Evolutionary conservation across 2,113 vertebrate genomes (phyloP), one percentile per base, ranked within the genome.

Genomic region (Elaphurus davidianus): DNA sequence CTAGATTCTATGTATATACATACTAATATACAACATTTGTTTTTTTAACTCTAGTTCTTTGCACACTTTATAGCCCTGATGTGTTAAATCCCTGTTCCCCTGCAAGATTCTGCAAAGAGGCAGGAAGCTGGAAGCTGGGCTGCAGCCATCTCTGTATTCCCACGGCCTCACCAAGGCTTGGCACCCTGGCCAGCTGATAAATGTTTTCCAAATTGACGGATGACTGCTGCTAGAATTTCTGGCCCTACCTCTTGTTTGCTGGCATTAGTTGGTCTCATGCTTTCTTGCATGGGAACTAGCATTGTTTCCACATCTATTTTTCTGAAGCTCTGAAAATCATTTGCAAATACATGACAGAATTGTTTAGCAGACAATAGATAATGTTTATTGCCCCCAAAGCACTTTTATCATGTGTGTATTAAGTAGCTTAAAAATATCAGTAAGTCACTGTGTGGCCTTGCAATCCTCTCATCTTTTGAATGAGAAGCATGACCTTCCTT

Each of bases 181-280:
- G 97, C 92, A 95, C 23, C 23, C 90, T 33, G 87, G 87, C 79
- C 10, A 15, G 43, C 12, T 90, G 97, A 97, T 96, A 97, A 98
- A 50, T 90, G 94, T 47, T 96, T 96, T 97, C 95, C 94, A 96
- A 84, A 54, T 33, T 84, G 94, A 95, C 87, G 52, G 87, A 90
- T 97, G 62, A 91, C 33, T 94, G 91, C 55, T 43, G 50, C 87
- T 97, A 95, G 92, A 87, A 95, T 97, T 96, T 93, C 95, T 91
- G 79, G 92, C 62, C 91, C 87, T 97, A 7, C 64, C 67, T 59
- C 85, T 62, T 54, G 33, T 45, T 62, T 27, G 25, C 79, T 92
- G 91, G 76, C 93, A 92, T 76, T 54, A 21, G 55, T 23, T 89
- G 86, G 19, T 79, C 81, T 96, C 76, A 79, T n/a, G 36, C 83